Evolutionary conservation across 2,113 vertebrate species (phyloP), one percentile per base, ranked within the genome.

Genomic region (Ancistrus triradiatus): DNA sequence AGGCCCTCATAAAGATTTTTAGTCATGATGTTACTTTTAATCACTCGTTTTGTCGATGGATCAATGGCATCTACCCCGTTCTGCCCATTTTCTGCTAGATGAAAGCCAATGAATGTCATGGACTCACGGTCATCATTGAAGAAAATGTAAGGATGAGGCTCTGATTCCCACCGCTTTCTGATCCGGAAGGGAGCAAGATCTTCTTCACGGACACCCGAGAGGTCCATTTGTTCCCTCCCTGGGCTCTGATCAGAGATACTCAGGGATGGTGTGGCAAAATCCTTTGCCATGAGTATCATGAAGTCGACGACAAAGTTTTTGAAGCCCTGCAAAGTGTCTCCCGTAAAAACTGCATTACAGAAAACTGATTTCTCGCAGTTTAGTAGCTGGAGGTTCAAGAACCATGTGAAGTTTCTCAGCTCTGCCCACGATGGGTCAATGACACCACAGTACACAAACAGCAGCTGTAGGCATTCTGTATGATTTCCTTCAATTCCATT

Each of bases 21-120:
- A 1, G 80, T 89, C 93, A 98, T 97, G 52, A 95, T 53, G 7
- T 89, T 77, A 7, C 13, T 76, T 81, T 89, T 89, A 64, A 98
- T 94, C 7, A 97, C 28, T 0, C 0, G 66, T 59, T 79, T 21
- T 0, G 79, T 81, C 15, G 43, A 44, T 35, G 83, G 90, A 13
- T 90, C 86, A 56, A 98, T 59, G 1, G 95, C 96, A 59, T 97
- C 91, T 0, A 95, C 76, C 38, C 2, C 55, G 40, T 76, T 73
- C 8, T 37, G 0, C 6, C 31, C 61, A 52, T 80, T 90, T 11
- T 4, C 43, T 52, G 74, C 59, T 13, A 96, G 80, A 72, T 98
- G 90, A 72, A 98, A 98, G 4, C 96, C 96, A 10, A 98, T 90
- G 76, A 98, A 98, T 0, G 95, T 97, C 94, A 98, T 93, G 66